Percentiles rank a stretch among this genome's conserved stretches.
phyloP scores from a whole-genome alignment of 1,140 invertebrate species.

The Apolygus lucorum region DNA sequence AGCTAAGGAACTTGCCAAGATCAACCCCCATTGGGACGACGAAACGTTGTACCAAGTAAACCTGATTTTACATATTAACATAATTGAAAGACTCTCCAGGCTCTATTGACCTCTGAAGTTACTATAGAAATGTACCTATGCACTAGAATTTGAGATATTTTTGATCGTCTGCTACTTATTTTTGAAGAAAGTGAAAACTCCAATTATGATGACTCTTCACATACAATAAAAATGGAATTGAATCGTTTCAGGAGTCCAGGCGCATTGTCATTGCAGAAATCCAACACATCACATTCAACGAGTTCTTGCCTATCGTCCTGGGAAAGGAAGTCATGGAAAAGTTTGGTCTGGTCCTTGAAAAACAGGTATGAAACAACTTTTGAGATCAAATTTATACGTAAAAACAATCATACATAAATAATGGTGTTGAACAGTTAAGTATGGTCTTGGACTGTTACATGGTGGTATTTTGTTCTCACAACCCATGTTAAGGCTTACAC shows the following conservation, averaged over 20 bases:
- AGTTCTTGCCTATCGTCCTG: constrained; percentile 86
- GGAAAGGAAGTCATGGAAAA: constrained; percentile 91
- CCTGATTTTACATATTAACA: not conserved
- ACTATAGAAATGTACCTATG: no score
- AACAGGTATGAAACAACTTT: constrained; percentile 57
- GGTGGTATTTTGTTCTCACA: not conserved
- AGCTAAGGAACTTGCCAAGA: constrained; percentile 53
- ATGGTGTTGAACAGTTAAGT: not conserved
- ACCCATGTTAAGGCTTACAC: constrained; percentile 58
- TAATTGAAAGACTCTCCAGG: no score
- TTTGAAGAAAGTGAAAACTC: no score
- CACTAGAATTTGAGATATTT: no score
- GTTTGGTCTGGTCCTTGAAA: constrained; percentile 72
- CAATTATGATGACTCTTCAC: no score
- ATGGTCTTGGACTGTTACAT: no score
- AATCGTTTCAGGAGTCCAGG: constrained; percentile 60
- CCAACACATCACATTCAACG: constrained; percentile 90
- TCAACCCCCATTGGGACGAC: constrained; percentile 85
- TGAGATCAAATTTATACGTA: not conserved
- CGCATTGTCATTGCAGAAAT: constrained; percentile 82
- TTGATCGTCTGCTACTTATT: no score
- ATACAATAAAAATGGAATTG: no score
- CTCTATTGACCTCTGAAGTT: no score
- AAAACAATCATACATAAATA: not conserved
- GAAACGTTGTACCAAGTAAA: constrained; percentile 74